These are phyloP conservation scores for Hyles vespertilio DNA, from an alignment of 1,140 invertebrate genomes.

Conservation along the genomic window DNA sequence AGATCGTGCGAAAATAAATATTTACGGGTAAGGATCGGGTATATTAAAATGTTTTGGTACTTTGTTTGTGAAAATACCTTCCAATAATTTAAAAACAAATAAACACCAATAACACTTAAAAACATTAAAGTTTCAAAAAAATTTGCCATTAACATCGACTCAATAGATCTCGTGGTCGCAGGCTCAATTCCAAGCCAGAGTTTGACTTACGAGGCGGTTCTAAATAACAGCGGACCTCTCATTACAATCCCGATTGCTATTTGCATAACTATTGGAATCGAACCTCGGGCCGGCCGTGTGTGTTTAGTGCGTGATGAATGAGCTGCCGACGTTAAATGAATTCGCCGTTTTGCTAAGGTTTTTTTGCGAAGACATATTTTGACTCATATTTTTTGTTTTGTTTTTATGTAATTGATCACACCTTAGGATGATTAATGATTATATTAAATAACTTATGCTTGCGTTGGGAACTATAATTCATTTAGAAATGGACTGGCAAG, in stretches of 20 bases:
- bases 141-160: slow-evolving; percentile 21
- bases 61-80: no score
- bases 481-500: no score
- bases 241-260: slow-evolving; percentile 66
- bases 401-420: no score
- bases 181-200: slow-evolving; percentile 51
- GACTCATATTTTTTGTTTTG: no score
- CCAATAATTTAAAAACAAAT: no score
- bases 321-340: slow-evolving; percentile 50
- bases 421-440: no score
- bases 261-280: slow-evolving; percentile 74
- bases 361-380: no score
- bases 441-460: no score
- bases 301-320: slow-evolving; percentile 64
- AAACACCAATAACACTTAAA: neutral
- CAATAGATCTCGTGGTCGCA: slow-evolving; percentile 25
- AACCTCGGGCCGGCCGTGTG: slow-evolving; percentile 47
- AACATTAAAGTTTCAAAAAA: neutral
- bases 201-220: slow-evolving; percentile 68
- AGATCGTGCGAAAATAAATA: no score
- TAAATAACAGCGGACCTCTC: slow-evolving; percentile 72
- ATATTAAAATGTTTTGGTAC: no score
- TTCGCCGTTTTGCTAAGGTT: slow-evolving; percentile 30
- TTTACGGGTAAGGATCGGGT: no score
- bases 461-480: no score